Base-by-base conservation (phyloP, 2,113 vertebrate species). In the Argyrosomus japonicus region DNA sequence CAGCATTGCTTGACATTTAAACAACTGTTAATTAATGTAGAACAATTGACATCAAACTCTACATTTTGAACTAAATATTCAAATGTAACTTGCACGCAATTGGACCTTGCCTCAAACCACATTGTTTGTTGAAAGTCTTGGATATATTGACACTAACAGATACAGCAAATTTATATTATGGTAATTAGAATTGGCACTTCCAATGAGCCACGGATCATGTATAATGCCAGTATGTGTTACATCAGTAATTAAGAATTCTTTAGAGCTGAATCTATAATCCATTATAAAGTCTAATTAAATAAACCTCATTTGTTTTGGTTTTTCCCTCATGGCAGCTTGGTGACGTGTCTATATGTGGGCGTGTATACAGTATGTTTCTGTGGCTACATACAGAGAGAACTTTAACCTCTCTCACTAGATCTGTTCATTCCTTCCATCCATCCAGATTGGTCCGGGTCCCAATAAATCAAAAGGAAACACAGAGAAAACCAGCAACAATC, bases 301-400 rank as follows among this genome's bases (percentile, higher is more conserved):
- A 77, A 32, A 63, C 56, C 68, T 90, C 27, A 69, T 84, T 82
- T 85, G 82, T 62, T 90, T 73, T 79, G 57, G 69, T 90, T 63
- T 95, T 92, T 88, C 93, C 92, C 86, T 94, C 89, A 92, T 84
- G 95, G 93, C 93, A 32, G 6, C 81, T 73, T 81, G 57, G 51
- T 64, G 7, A 18, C 50, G 60, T 74, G 61, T 81, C 53, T 57
- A 77, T 73, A 67, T 65, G 74, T 82, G 63, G 54, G 45, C 81
- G 71, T 85, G 53, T 76, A 63, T 67, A 40, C 54, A 76, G 48
- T 67, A 65, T 73, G 25, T 74, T 71, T 75, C 29, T 79, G 60
- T 64, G 75, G 89, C 45, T 67, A n/a, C 32, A 61, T 56, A 29
- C 67, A 85, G 69, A 81, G 58, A 81, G 47, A 83, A 74, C 84